Evolutionary conservation across 2,797 vertebrate species (phyloP), one percentile per base, ranked within the genome.

Genomic region (Intellagama lesueurii): DNA sequence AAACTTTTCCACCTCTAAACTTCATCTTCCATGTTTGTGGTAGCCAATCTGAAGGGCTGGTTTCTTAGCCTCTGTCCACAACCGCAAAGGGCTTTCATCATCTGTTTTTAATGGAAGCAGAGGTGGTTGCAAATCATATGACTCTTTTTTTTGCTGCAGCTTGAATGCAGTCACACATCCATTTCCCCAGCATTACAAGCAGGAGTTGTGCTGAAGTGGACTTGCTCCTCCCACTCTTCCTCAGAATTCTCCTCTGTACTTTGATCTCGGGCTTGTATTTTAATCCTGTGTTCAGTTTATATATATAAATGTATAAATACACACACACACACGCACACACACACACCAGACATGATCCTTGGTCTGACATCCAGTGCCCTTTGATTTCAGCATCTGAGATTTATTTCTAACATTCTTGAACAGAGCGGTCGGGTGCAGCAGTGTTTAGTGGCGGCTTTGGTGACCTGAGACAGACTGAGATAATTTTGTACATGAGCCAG

Each of bases 41-140:
- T 30, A 66, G 80, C 69, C 24, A 81, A 66, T 35, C 68, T 40
- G 73, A 73, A 64, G 68, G 7, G 78, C 56, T 64, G 30, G 52
- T 47, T 80, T 85, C 35, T 85, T 85, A 64, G 19, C 35, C 14
- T 52, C 26, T 69, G 30, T n/a, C 69, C 68, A 14, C 68, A 89
- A 47, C 49, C 47, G 60, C 83, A 85, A 81, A 64, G 44, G 52
- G 77, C 49, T 75, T 40, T 32, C 19, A 68, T 30, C 88, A 85
- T 89, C 77, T 81, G 83, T 32, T 89, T 81, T 73, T 80, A 73
- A 89, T 89, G 60, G 80, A 89, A 85, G 52, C 30, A 72, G n/a
- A 49, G 77, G 40, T 69, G 81, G 49, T 85, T 85, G 70, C 77
- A 73, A 89, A 70, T 85, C 66, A 83, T 16, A 56, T 89, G 83